Evolutionary conservation across 2,113 vertebrate genomes (phyloP).

Genomic region (Motacilla tschutschensis): DNA sequence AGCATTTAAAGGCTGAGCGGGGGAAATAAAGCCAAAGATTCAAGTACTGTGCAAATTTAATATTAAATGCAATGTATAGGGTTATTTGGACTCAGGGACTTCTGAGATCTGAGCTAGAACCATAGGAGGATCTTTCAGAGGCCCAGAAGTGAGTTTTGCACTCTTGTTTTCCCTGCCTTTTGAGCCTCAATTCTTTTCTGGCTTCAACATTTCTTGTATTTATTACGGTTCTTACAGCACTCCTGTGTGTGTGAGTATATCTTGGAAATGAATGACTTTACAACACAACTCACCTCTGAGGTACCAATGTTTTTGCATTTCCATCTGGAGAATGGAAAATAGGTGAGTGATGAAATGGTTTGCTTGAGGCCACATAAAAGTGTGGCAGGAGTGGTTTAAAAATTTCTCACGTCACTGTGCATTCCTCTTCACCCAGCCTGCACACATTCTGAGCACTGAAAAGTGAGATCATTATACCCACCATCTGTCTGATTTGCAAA

Average conservation of each 20-base stretch:
- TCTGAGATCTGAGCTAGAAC: neutral
- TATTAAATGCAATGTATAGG: neutral
- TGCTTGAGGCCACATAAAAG: neutral
- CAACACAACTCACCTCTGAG: neutral
- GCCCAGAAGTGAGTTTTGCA: neutral
- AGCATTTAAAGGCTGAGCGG: neutral
- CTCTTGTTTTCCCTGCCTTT: neutral
- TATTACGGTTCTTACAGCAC: neutral
- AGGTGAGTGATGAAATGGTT: neutral
- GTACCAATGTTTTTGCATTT: neutral
- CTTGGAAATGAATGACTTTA: neutral
- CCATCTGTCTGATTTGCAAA: neutral
- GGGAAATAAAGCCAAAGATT: slow-evolving; percentile 4
- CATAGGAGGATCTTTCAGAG: neutral
- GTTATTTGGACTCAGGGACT: neutral
- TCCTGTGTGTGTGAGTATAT: neutral
- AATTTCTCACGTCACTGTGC: neutral
- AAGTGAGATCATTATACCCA: neutral
- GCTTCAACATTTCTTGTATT: neutral
- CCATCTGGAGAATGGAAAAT: slow-evolving; percentile 8
- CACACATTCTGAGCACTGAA: neutral
- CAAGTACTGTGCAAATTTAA: neutral
- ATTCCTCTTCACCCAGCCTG: neutral
- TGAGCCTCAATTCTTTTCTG: neutral
- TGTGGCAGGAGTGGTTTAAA: neutral